A percentile compares a stretch with the other conserved stretches of the same genome.
phyloP scores from a whole-genome alignment of 2,888 invertebrate genomes.

The Thumatha senex region DNA sequence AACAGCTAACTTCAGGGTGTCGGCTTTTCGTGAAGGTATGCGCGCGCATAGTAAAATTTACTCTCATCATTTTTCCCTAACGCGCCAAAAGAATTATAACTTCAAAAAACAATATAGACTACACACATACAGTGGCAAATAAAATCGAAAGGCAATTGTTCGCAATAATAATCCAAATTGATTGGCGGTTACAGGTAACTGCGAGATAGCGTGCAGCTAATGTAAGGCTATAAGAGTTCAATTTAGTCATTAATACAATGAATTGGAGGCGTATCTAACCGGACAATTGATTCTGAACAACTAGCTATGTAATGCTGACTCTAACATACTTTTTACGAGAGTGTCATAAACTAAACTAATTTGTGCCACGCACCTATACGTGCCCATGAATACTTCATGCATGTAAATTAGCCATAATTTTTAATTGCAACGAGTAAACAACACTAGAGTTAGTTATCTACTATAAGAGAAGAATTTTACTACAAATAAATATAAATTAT shows the following conservation, averaged over 20 bases:
- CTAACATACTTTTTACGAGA: conserved; percentile 9
- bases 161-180: conserved; percentile 3
- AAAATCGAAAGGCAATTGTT: too few species aligned
- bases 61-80: too few species aligned
- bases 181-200: not conserved
- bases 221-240: conserved; percentile 33
- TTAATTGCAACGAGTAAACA: conserved; percentile 18
- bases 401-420: conserved; percentile 14
- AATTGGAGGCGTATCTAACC: conserved; percentile 38
- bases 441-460: too few species aligned
- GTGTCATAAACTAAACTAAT: conserved; percentile 4
- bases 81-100: too few species aligned
- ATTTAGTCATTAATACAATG: conserved; percentile 35
- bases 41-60: too few species aligned
- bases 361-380: conserved; percentile 3
- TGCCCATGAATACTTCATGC: not conserved
- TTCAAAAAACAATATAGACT: too few species aligned
- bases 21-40: too few species aligned
- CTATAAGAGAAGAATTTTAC: too few species aligned
- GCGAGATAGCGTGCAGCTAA: conserved; percentile 36
- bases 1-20: too few species aligned
- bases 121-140: too few species aligned
- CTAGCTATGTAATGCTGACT: conserved; percentile 12
- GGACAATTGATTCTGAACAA: conserved; percentile 32
- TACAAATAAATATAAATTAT: too few species aligned